phyloP scores from a whole-genome alignment of 2,113 vertebrate species.

The Cheirogaleus medius region DNA sequence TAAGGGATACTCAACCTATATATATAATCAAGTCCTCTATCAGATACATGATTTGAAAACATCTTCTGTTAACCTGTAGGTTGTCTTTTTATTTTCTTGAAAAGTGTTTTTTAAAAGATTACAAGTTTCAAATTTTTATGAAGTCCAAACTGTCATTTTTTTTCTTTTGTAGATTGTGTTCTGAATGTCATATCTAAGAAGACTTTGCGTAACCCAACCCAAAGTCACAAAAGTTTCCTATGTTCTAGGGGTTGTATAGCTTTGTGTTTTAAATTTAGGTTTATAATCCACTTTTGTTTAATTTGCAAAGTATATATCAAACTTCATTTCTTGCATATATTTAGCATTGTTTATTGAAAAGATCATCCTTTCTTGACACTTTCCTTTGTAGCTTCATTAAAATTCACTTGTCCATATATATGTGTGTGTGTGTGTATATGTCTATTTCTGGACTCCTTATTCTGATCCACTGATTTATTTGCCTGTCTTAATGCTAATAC shows the following conservation, averaged over 20 bases:
- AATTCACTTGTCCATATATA: background rate
- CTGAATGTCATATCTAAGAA: background rate
- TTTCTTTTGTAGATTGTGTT: background rate
- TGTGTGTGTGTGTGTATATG: background rate
- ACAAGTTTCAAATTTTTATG: background rate
- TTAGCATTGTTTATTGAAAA: background rate
- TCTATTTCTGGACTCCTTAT: background rate
- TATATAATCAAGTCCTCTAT: background rate
- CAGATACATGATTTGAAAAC: background rate
- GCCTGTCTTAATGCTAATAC: background rate
- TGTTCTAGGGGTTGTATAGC: background rate
- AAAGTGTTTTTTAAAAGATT: background rate
- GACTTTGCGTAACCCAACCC: background rate
- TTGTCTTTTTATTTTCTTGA: background rate
- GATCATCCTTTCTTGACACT: background rate
- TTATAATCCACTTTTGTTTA: background rate
- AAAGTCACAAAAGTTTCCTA: background rate
- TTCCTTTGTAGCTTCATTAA: background rate
- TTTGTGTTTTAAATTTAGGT: background rate
- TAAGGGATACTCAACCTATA: background rate
- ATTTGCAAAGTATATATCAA: background rate
- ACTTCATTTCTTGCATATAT: background rate
- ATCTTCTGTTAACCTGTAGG: background rate
- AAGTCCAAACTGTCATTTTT: background rate
- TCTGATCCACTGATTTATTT: background rate